Percentiles rank a stretch among this genome's conserved stretches.
Evolutionary conservation across 2,113 vertebrate genomes (phyloP).

Genomic region (Chionomys nivalis): DNA sequence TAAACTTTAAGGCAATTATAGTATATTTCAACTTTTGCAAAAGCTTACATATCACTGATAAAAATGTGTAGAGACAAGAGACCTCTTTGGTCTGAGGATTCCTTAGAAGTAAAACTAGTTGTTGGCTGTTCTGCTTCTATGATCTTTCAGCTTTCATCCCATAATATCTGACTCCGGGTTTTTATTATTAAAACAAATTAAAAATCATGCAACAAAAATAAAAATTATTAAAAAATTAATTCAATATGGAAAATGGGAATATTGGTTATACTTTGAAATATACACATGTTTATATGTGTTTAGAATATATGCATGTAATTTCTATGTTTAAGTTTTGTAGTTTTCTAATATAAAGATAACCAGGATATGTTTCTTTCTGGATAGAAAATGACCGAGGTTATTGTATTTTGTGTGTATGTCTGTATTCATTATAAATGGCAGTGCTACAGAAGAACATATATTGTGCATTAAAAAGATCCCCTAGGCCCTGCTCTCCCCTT

Average conservation of each 20-base stretch:
- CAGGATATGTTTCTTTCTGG: background rate
- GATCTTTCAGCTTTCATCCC: too few relatives aligned
- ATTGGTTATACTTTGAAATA: background rate
- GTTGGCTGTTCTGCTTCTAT: too few relatives aligned
- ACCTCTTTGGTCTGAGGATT: too few relatives aligned
- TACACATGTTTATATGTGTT: background rate
- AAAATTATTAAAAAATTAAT: background rate
- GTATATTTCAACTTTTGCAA: background rate
- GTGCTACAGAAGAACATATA: background rate
- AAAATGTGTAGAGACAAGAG: background rate
- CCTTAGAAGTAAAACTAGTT: too few relatives aligned
- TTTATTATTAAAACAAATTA: too few relatives aligned
- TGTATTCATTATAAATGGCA: background rate
- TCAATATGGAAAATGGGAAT: background rate
- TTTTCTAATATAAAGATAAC: conserved; percentile 22
- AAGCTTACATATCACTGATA: background rate
- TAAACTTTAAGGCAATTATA: background rate
- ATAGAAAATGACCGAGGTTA: background rate
- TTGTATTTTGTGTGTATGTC: background rate
- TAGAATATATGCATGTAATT: background rate
- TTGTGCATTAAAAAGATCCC: too few relatives aligned
- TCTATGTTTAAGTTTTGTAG: background rate
- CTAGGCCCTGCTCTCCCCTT: background rate
- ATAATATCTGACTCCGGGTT: too few relatives aligned
- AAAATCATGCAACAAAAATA: background rate